Conservation (phyloP, 2,797 vertebrate species). For the Gymnopithys bicolor region DNA sequence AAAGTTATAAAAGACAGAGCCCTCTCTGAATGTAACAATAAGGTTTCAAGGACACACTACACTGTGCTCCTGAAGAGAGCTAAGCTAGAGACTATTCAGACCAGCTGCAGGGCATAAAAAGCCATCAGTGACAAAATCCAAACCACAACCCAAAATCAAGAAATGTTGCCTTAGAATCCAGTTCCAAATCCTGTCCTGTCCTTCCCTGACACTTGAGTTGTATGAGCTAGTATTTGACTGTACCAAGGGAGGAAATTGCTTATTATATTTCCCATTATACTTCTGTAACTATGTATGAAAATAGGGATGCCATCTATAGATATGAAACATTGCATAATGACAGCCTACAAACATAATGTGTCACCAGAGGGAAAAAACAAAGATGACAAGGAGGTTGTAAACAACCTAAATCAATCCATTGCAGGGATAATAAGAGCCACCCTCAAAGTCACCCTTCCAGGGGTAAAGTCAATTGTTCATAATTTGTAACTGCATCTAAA, state of each 20-base stretch:
- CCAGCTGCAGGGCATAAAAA: neutral
- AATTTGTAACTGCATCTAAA: neutral
- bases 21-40: neutral
- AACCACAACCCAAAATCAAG: neutral
- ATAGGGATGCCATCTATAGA: slow-evolving; percentile 28
- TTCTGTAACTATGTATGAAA: slow-evolving; percentile 24
- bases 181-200: neutral
- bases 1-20: neutral
- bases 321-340: slow-evolving; percentile 30
- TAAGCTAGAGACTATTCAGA: neutral
- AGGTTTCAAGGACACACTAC: neutral
- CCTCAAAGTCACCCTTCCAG: slow-evolving; percentile 21
- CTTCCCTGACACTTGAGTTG: neutral
- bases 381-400: slow-evolving; percentile 30
- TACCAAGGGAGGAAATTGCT: slow-evolving; percentile 9
- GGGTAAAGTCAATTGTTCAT: neutral
- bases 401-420: neutral
- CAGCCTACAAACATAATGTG: slow-evolving; percentile 19
- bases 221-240: neutral
- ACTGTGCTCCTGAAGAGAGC: neutral
- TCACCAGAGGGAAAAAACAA: neutral
- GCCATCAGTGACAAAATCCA: neutral
- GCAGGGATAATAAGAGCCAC: neutral
- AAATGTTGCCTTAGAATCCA: neutral
- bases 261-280: slow-evolving; percentile 30